Conservation (phyloP, 2,797 vertebrate genomes). For the Aplochiton taeniatus region DNA sequence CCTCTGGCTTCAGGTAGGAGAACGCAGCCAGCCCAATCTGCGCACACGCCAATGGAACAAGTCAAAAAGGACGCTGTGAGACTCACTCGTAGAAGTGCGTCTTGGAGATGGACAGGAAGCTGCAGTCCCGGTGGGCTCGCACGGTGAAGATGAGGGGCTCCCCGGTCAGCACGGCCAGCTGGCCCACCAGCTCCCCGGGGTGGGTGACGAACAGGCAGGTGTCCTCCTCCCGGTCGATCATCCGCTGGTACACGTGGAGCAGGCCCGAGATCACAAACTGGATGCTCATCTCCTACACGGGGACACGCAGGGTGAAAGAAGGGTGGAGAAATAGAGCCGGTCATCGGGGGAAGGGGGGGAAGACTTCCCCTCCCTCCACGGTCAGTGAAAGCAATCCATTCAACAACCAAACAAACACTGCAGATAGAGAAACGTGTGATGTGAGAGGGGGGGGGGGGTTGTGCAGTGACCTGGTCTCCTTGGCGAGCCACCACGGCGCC, state of each 20-base stretch:
- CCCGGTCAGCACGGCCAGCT: slow-evolving; percentile 91
- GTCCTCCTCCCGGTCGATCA: slow-evolving; percentile 90
- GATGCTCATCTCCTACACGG: slow-evolving; percentile 85
- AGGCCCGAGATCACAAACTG: slow-evolving; percentile 89
- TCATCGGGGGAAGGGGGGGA: too few relatives aligned
- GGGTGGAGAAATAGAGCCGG: too few relatives aligned
- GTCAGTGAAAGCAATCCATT: too few relatives aligned
- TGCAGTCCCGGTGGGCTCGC: slow-evolving; percentile 87
- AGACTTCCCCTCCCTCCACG: too few relatives aligned
- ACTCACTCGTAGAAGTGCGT: slow-evolving; percentile 93
- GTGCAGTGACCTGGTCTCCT: slow-evolving; percentile 89
- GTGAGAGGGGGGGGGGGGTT: not conserved
- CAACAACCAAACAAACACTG: not conserved
- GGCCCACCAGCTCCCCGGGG: slow-evolving; percentile 91
- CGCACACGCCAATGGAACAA: too few relatives aligned
- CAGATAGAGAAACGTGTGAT: not conserved
- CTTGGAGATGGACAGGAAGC: slow-evolving; percentile 90
- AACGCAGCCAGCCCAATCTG: too few relatives aligned
- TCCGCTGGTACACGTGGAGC: slow-evolving; percentile 90
- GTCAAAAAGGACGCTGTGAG: not conserved
- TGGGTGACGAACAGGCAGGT: slow-evolving; percentile 89
- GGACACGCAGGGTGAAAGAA: not conserved
- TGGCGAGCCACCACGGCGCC: slow-evolving; percentile 90
- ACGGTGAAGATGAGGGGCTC: slow-evolving; percentile 94
- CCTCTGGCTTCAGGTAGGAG: too few relatives aligned